Percentiles rank a stretch among this genome's conserved stretches.
Conservation (phyloP, 2,888 invertebrate species). For the Andrena hattorfiana region DNA sequence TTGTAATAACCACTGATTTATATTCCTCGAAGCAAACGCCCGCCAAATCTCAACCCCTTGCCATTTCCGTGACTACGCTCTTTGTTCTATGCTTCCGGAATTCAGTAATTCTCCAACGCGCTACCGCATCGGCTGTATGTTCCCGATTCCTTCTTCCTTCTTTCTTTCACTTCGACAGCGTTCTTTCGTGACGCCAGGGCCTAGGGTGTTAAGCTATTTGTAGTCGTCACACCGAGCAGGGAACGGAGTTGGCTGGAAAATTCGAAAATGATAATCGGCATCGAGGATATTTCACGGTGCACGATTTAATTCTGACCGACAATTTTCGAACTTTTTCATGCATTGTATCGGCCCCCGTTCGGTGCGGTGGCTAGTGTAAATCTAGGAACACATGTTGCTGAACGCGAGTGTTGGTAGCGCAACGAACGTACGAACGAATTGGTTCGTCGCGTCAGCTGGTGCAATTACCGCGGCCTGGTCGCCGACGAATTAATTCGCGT, state of each 20-base stretch:
- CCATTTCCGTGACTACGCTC: background rate
- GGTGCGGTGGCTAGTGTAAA: slow-evolving; percentile 18
- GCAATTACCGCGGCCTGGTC: slow-evolving; percentile 47
- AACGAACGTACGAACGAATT: slow-evolving; percentile 14
- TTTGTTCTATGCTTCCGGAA: slow-evolving; percentile 29
- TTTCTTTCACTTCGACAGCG: background rate
- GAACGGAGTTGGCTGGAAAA: background rate
- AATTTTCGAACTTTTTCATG: slow-evolving; percentile 21
- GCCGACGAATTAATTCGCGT: slow-evolving; percentile 63
- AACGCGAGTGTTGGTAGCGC: background rate
- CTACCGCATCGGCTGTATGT: background rate
- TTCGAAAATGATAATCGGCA: background rate
- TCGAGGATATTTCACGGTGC: slow-evolving; percentile 1
- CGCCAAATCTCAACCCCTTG: slow-evolving; percentile 1
- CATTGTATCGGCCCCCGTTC: background rate
- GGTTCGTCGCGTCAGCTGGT: slow-evolving; percentile 37
- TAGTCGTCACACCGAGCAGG: too few relatives aligned
- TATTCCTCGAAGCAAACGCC: slow-evolving; percentile 35
- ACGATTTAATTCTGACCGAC: background rate
- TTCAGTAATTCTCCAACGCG: background rate
- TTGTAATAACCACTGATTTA: slow-evolving; percentile 68
- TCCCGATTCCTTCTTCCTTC: background rate
- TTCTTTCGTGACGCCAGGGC: too few relatives aligned
- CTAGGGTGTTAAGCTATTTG: too few relatives aligned
- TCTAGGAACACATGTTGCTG: slow-evolving; percentile 41